Conservation (phyloP, 2,888 invertebrate genomes). For the Stenolophus ochropezus region DNA sequence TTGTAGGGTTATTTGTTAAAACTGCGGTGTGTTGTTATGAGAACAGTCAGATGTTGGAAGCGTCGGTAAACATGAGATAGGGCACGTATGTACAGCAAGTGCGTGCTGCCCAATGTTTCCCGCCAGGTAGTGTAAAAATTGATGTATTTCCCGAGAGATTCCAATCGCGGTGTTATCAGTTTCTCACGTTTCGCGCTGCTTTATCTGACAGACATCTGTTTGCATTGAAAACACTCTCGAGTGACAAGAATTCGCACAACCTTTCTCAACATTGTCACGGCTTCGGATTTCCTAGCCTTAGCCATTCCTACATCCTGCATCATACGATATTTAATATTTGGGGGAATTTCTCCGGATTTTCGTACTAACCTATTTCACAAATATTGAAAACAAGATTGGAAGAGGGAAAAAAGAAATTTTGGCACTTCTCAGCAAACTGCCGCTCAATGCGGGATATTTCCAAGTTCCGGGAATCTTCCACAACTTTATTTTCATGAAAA, state of each 20-base stretch:
- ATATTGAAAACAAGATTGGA: neutral
- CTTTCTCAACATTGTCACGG: neutral
- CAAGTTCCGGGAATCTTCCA: neutral
- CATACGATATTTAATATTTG: conserved; percentile 21
- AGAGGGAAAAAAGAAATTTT: neutral
- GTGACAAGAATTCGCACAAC: conserved; percentile 31
- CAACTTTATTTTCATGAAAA: neutral
- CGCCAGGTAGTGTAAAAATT: conserved; percentile 14
- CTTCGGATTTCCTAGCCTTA: conserved; percentile 16
- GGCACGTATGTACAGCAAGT: neutral
- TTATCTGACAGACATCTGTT: conserved; percentile 49
- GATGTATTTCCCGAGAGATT: conserved; percentile 39
- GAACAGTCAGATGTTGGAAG: neutral
- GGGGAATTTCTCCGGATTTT: neutral
- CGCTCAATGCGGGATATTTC: neutral
- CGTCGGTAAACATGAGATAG: neutral
- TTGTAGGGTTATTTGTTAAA: too few relatives aligned
- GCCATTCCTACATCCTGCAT: neutral
- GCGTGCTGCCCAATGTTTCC: neutral
- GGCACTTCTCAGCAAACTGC: neutral
- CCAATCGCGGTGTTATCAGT: conserved; percentile 38
- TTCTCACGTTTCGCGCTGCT: conserved; percentile 37
- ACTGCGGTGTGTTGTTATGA: neutral
- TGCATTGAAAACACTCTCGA: conserved; percentile 38
- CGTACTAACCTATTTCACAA: neutral